Evolutionary conservation across 2,113 vertebrate genomes (phyloP).

Genomic region (Datnioides undecimradiatus): DNA sequence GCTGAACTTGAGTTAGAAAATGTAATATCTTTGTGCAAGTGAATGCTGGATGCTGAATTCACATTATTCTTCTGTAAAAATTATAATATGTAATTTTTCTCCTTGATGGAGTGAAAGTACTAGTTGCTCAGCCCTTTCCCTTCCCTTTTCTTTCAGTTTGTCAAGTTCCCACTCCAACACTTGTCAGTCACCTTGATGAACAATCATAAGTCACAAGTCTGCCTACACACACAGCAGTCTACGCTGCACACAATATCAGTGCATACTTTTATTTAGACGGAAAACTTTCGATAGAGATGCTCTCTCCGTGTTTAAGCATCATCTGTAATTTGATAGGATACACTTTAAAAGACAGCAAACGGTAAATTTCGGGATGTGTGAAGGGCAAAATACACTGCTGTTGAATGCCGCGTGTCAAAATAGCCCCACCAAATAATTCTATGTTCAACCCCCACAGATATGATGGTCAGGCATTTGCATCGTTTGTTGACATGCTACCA

Average conservation of each 20-base stretch:
- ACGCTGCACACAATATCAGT: neutral
- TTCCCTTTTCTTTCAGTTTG: constrained; percentile 32
- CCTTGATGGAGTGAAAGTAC: constrained; percentile 10
- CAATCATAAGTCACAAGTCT: constrained; percentile 32
- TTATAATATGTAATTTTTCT: constrained; percentile 17
- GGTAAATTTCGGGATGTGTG: neutral
- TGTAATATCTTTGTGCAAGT: neutral
- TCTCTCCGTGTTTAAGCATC: neutral
- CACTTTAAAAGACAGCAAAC: neutral
- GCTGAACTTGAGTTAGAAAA: constrained; percentile 14
- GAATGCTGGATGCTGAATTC: neutral
- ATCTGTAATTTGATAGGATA: neutral
- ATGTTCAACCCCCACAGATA: too few species aligned
- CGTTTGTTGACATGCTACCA: too few species aligned
- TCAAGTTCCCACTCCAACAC: constrained; percentile 24
- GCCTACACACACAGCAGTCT: constrained; percentile 9
- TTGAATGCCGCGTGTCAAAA: too few species aligned
- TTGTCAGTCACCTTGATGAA: constrained; percentile 52
- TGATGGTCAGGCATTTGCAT: too few species aligned
- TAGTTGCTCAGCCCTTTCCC: constrained; percentile 19
- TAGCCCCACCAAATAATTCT: too few species aligned
- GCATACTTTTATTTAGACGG: neutral
- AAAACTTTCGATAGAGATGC: neutral
- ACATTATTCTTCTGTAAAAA: constrained; percentile 4
- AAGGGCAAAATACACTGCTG: too few species aligned